Evolutionary conservation across 2,113 vertebrate genomes (phyloP).

Genomic region (Azemiops feae): DNA sequence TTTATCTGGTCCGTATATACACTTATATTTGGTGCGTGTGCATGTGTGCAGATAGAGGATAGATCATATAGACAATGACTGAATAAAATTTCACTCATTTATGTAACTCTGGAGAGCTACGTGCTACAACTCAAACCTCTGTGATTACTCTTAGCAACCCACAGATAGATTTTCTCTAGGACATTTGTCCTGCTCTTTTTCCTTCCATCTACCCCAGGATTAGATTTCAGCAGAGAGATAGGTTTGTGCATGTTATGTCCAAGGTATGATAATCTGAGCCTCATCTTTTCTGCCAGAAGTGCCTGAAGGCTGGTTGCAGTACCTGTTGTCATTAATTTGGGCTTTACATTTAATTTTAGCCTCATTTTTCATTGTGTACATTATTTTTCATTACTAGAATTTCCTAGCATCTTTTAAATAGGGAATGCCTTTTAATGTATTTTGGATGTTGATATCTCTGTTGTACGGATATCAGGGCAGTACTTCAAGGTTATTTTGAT

Average conservation of each 20-base stretch:
- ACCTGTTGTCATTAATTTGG: not conserved
- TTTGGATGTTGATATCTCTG: not conserved
- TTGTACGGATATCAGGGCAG: not conserved
- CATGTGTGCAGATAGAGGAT: not conserved
- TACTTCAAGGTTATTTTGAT: not conserved
- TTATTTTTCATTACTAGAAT: not conserved
- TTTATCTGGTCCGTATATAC: not conserved
- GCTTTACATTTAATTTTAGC: not conserved
- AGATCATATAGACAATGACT: not conserved
- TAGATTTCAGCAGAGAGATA: not conserved
- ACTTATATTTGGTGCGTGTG: not conserved
- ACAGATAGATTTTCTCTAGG: not conserved
- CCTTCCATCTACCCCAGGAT: not conserved
- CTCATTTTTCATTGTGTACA: not conserved
- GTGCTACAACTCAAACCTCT: not conserved
- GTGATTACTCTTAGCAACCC: not conserved
- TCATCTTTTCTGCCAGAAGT: not conserved
- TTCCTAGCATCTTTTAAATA: not conserved
- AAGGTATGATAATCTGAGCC: not conserved
- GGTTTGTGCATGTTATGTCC: not conserved
- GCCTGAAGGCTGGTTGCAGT: not conserved
- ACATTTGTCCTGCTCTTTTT: not conserved
- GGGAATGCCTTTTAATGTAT: not conserved
- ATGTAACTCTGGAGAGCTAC: not conserved
- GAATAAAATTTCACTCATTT: not conserved